Percentiles rank a stretch among this genome's conserved stretches.
These are phyloP conservation scores for Sussaba pulchella DNA, from an alignment of 2,888 invertebrate genomes.

Conservation along the genomic window DNA sequence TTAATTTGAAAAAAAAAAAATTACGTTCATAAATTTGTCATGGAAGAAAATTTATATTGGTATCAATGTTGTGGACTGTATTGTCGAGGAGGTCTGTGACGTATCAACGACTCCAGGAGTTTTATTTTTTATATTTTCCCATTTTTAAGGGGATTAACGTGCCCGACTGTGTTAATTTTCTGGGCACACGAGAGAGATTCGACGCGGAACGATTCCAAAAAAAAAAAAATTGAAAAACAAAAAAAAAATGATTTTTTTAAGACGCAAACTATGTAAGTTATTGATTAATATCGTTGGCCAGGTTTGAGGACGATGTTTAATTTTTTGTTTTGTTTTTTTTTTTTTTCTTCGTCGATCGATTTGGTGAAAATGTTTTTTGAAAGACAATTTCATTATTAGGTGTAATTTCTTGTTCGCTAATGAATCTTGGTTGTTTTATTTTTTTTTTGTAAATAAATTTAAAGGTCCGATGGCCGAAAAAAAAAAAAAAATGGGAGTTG, in stretches of 20 bases:
- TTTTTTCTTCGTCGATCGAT: conserved; percentile 12
- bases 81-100: conserved; percentile 1
- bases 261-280: conserved; percentile 55
- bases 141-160: not conserved
- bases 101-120: not conserved
- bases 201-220: no score
- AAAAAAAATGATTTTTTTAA: conserved; percentile 27
- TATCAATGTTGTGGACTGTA: not conserved
- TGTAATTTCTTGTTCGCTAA: conserved; percentile 43
- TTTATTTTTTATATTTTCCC: not conserved
- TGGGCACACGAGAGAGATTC: no score
- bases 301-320: no score
- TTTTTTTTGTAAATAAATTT: conserved; percentile 71
- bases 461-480: conserved; percentile 53
- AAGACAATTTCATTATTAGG: conserved; percentile 30
- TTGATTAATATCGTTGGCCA: no score
- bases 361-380: conserved; percentile 3
- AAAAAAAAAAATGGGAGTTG: not conserved
- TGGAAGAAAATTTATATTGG: not conserved
- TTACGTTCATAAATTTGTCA: conserved; percentile 1
- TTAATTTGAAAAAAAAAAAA: no score
- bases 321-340: conserved; percentile 12
- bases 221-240: no score
- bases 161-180: conserved; percentile 8
- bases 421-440: conserved; percentile 51